Evolutionary conservation across 2,888 invertebrate genomes (phyloP).

Genomic region (Morinoia aosen): DNA sequence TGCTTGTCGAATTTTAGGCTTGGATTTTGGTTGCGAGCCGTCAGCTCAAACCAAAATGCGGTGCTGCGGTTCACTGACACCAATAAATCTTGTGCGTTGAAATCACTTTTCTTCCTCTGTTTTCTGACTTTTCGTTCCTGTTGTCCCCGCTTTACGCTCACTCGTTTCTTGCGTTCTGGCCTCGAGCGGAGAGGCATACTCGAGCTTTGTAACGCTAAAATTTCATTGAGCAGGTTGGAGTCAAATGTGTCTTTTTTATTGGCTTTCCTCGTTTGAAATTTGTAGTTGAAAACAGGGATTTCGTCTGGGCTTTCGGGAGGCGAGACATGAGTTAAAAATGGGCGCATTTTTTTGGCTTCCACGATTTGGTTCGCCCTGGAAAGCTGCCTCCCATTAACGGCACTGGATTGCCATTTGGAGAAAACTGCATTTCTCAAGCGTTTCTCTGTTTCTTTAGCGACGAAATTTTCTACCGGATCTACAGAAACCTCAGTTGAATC

Average conservation of each 20-base stretch:
- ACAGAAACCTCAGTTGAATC: neutral
- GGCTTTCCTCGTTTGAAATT: neutral
- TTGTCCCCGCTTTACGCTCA: neutral
- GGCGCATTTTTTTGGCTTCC: neutral
- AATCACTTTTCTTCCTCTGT: constrained; percentile 9
- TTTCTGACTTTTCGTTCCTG: constrained; percentile 54
- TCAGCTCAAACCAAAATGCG: constrained; percentile 64
- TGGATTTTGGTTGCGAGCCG: constrained; percentile 53
- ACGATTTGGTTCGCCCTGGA: neutral
- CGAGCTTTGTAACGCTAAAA: constrained; percentile 39
- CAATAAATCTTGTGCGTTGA: constrained; percentile 55
- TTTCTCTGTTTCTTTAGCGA: constrained; percentile 46
- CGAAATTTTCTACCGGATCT: constrained; percentile 15
- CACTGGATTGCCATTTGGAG: constrained; percentile 38
- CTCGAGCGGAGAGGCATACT: neutral
- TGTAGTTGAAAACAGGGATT: neutral
- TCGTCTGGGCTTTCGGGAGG: constrained; percentile 36
- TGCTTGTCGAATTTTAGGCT: neutral
- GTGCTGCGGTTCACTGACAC: constrained; percentile 59
- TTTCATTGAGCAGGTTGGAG: constrained; percentile 42
- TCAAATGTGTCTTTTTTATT: constrained; percentile 2
- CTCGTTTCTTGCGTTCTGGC: neutral
- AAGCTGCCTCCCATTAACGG: neutral
- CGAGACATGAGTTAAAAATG: constrained; percentile 7
- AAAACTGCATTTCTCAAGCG: constrained; percentile 20